Base-by-base conservation (phyloP, 2,797 vertebrate species). In the Thaleichthys pacificus region DNA sequence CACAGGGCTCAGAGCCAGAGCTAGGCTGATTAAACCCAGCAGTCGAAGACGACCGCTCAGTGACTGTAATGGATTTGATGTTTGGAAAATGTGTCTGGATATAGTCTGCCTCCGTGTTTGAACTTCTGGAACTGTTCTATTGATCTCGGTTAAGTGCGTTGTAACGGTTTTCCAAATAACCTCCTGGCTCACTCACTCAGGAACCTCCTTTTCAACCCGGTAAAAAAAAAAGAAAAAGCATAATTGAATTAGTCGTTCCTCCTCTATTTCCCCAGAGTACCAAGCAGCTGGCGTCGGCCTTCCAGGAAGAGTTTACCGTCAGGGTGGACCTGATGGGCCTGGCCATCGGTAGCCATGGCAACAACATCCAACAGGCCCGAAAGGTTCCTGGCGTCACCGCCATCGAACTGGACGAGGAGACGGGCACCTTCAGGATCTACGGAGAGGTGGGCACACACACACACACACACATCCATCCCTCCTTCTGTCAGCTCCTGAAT, bases 331-430 rank as follows among this genome's bases (percentile, higher is more conserved):
- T 99, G 86, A 97, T 99, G 96, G 98, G 98, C 51, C 93, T 99
- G 49, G 97, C 98, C 84, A 99, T 99, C 72, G 98, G 98, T 86
- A 99, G 96, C 0, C 98, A 99, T 32, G 98, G 98, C 82, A 97
- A 88, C 90, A 99, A 99, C 91, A 99, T 99, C 76, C 98, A 99
- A 38, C 97, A 98, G 82, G 97, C 98, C 78, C 93, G 98, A n/a
- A 99, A 98, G 72, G 95, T 98, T 73, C 91, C 94, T 5, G 97
- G 97, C 49, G 96, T 99, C 86, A 96, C 96, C 2, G 97, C 97
- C 77, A 99, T 99, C 71, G 98, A 99, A 73, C 90, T 99, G 70
- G 97, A 99, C 66, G 98, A 99, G 82, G 95, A 96, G 84, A 97
- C 94, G 0, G 95, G 96, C 73, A 99, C 96, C 17, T 99, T 99